Evolutionary conservation across 2,797 vertebrate species (phyloP), one percentile per base, ranked within the genome.

Genomic region (Cirrhinus molitorella): DNA sequence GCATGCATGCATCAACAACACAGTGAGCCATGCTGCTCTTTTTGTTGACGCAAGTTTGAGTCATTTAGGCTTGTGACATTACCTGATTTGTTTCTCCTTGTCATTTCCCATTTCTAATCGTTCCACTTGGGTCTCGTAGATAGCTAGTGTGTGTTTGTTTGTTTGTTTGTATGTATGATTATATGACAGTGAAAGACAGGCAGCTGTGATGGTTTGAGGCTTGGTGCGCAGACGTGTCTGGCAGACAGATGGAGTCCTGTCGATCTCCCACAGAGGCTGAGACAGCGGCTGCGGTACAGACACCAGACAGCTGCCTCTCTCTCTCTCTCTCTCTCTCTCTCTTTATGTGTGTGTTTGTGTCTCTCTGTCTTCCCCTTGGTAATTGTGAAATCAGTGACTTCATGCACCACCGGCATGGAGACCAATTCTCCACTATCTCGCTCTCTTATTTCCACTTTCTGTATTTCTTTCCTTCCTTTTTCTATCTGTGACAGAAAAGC

Each of bases 371-470:
- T 82, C 79, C 59, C n/a, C 79, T 91, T 90, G 91, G 89, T 92
- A 94, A 92, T 93, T 92, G 93, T 91, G 90, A 94, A 92, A 93
- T 87, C 89, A 89, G 90, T 94, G 94, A 95, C 92, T 95, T 94
- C 92, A 94, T 94, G 59, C 90, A 93, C 92, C 92, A 80, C 91
- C 90, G 91, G 90, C 87, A 87, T 85, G 57, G 79, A 65, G 25
- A 89, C 85, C 88, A 93, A 90, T 92, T 93, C 91, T 89, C 88
- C 89, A 14, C 78, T 43, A 19, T 77, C n/a, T 43, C 25, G 37
- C 47, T 45, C 76, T 77, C 28, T 85, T 84, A 77, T 83, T 85
- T 63, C 88, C 79, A 79, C 70, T 80, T 51, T 80, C 47, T 75
- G 16, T 83, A 75, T 75, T 76, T 86, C 71, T 77, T 61, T 87